Percentiles rank a stretch among this genome's conserved stretches.
These are phyloP conservation scores for Buathra laborator DNA, from an alignment of 2,888 invertebrate species.

Conservation along the genomic window DNA sequence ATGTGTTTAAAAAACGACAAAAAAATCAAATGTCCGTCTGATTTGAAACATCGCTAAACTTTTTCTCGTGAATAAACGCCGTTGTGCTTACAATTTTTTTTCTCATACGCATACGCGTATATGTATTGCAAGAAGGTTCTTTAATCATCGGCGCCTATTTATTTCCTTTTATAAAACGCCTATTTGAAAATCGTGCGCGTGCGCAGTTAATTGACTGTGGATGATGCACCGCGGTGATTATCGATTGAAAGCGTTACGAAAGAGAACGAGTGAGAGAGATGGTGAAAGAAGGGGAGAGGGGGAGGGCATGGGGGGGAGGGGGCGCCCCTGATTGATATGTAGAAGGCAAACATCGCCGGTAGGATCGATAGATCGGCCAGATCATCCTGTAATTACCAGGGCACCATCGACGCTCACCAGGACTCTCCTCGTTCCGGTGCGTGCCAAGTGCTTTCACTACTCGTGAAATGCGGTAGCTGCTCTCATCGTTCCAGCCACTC, in stretches of 20 bases:
- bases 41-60: too few relatives aligned
- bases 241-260: slow-evolving; percentile 69
- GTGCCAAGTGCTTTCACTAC: slow-evolving; percentile 56
- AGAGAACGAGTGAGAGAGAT: slow-evolving; percentile 28
- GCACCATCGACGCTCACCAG: slow-evolving; percentile 48
- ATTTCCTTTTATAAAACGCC: slow-evolving; percentile 31
- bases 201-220: slow-evolving; percentile 67
- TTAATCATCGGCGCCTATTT: background rate
- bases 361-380: slow-evolving; percentile 69
- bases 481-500: slow-evolving; percentile 71
- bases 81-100: background rate
- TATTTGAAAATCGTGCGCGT: slow-evolving; percentile 48
- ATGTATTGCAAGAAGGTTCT: background rate
- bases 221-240: slow-evolving; percentile 67
- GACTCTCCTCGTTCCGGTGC: slow-evolving; percentile 52
- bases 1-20: too few relatives aligned
- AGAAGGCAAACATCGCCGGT: slow-evolving; percentile 67
- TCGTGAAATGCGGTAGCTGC: slow-evolving; percentile 62
- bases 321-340: slow-evolving; percentile 65
- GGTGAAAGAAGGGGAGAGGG: slow-evolving; percentile 47
- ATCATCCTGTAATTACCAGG: slow-evolving; percentile 69
- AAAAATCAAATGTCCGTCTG: too few relatives aligned
- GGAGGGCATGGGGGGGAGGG: slow-evolving; percentile 45
- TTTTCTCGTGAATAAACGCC: background rate
- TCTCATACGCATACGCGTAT: background rate